These are phyloP conservation scores for Caenorhabditis plicata DNA, from an alignment of 2,888 invertebrate species.

Conservation along the genomic window DNA sequence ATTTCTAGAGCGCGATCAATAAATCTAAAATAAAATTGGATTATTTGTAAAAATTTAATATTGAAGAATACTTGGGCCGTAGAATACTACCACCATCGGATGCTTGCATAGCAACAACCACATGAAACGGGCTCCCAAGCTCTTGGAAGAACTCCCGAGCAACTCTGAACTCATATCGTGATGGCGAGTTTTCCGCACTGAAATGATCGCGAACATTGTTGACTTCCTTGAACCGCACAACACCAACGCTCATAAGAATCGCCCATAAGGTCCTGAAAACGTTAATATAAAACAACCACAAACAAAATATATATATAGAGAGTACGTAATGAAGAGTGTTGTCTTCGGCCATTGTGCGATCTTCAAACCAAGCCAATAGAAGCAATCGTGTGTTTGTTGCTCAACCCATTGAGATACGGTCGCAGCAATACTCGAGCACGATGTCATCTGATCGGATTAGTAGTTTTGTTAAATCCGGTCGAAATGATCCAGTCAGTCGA, in stretches of 20 bases:
- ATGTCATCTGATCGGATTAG: too few species aligned
- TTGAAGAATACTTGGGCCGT: slow-evolving; percentile 44
- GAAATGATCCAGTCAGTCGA: too few species aligned
- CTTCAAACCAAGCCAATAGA: slow-evolving; percentile 51
- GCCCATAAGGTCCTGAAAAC: slow-evolving; percentile 51
- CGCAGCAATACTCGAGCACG: slow-evolving; percentile 12
- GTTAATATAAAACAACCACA: neutral
- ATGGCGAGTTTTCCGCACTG: slow-evolving; percentile 58
- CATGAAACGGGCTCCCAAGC: slow-evolving; percentile 62
- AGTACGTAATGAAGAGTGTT: slow-evolving; percentile 50
- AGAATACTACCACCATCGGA: slow-evolving; percentile 59
- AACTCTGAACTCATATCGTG: slow-evolving; percentile 58
- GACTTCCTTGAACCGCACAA: slow-evolving; percentile 60
- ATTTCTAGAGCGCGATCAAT: slow-evolving; percentile 63
- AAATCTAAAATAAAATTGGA: slow-evolving; percentile 40
- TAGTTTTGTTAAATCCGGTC: too few species aligned
- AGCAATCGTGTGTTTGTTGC: slow-evolving; percentile 48
- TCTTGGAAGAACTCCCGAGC: slow-evolving; percentile 64
- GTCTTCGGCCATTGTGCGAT: slow-evolving; percentile 51
- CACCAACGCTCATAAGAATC: slow-evolving; percentile 48
- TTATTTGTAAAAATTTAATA: neutral
- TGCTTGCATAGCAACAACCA: slow-evolving; percentile 62
- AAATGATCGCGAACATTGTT: slow-evolving; percentile 65
- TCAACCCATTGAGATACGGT: slow-evolving; percentile 35
- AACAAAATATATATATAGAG: neutral